Base-by-base conservation (phyloP, 2,888 invertebrate species). In the Theristus sp. region DNA sequence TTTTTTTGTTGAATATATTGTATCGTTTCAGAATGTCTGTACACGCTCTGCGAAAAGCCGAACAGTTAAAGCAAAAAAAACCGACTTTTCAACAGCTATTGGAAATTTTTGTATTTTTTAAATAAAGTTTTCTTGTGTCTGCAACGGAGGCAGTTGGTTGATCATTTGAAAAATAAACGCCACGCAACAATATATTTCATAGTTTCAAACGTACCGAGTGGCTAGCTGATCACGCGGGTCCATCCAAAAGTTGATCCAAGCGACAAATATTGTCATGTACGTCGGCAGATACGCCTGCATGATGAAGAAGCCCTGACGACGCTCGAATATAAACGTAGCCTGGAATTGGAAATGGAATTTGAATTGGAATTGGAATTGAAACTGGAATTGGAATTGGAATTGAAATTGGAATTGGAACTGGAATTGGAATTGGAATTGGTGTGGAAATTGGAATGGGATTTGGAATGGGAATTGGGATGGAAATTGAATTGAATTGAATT, bases 171-270 rank as follows among this genome's bases (percentile, higher is more conserved):
- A n/a, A n/a, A n/a, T n/a, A n/a, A n/a, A n/a, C n/a, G n/a, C n/a
- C n/a, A n/a, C n/a, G n/a, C n/a, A n/a, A n/a, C n/a, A n/a, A n/a
- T n/a, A n/a, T n/a, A n/a, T n/a, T n/a, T n/a, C n/a, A n/a, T n/a
- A n/a, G n/a, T n/a, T n/a, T n/a, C n/a, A n/a, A n/a, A 20, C 20
- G 38, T 10, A 38, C 20, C 38, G 38, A 20, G 49, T 49, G 46
- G 57, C 57, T 2, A 29, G 46, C 46, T 29, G 57, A 22, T n/a
- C 38, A 1, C 46, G 24, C 3, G 29, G n/a, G 46, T 58, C 58
- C 27, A 58, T 29, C 58, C 58, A 58, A 30, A 58, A 58, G 29
- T 46, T 25, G 53, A 58, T 58, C 49, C 49, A 58, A 17, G 49
- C 24, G 28, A 58, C 38, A 46, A 58, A 58, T 22, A 58, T 46